Conservation (phyloP, 1,140 invertebrate genomes). For the Carcinoscorpius rotundicauda region DNA sequence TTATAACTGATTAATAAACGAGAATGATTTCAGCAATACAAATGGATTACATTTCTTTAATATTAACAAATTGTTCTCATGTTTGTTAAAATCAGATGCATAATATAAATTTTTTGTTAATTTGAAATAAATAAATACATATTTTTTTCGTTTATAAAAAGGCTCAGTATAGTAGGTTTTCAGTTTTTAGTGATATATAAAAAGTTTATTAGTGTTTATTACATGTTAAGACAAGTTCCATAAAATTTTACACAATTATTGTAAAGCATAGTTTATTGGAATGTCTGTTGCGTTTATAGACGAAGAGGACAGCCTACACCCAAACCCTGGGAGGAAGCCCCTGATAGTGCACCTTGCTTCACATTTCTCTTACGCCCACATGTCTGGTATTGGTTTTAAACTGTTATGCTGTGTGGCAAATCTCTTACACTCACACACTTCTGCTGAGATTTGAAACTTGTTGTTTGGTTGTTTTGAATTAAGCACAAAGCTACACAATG, state of each 20-base stretch:
- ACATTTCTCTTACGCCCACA: conserved; percentile 94
- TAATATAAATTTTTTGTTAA: too few relatives aligned
- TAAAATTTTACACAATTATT: too few relatives aligned
- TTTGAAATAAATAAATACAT: background rate
- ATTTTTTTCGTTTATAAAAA: background rate
- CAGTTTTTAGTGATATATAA: too few relatives aligned
- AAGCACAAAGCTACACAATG: too few relatives aligned
- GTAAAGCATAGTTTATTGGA: too few relatives aligned
- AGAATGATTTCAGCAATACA: background rate
- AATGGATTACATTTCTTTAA: too few relatives aligned
- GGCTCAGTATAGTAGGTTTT: background rate
- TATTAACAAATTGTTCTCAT: too few relatives aligned
- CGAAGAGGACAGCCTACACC: conserved; percentile 16
- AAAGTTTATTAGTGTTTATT: too few relatives aligned
- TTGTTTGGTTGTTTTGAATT: too few relatives aligned
- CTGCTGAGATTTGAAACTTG: too few relatives aligned
- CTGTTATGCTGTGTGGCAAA: conserved; percentile 94
- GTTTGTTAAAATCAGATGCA: too few relatives aligned
- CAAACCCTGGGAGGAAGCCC: conserved; percentile 53
- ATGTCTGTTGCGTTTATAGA: conserved; percentile 1
- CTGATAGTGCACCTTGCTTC: conserved; percentile 81
- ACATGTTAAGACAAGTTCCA: too few relatives aligned
- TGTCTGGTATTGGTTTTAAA: conserved; percentile 57
- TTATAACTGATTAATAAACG: background rate
- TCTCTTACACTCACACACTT: conserved; percentile 71